Evolutionary conservation across 2,113 vertebrate species (phyloP), one percentile per base, ranked within the genome.

Genomic region (Microtus montanus): DNA sequence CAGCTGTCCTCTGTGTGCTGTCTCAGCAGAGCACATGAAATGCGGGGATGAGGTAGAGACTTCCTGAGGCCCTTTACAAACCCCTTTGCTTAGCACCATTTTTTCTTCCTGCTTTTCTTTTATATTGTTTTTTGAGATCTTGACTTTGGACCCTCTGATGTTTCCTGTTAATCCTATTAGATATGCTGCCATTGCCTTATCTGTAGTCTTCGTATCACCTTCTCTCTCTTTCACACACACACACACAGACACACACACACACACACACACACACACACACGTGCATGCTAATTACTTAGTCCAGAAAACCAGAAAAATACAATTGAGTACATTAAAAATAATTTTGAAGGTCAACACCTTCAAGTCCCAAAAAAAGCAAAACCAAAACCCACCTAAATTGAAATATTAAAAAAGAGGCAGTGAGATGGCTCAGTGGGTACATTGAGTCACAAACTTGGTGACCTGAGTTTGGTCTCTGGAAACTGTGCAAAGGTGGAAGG

Each of bases 151-250:
- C 44, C 86, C 54, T 74, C 2, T 3, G 3, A 24, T 71, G 73
- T 88, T 93, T 92, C 52, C 17, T 89, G 49, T 38, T 90, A 14
- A 68, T 75, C 38, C 47, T 86, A 2, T 95, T 91, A 87, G 44
- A 44, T 93, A 75, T 95, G 49, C 58, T 74, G 7, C 44, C 35
- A 28, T 73, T 77, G 11, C 44, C 83, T 66, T 92, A 20, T 71
- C 77, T 94, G 10, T 84, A 41, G 70, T 85, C 44, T 94, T 83
- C 33, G 22, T 91, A 3, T 90, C 41, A 7, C 75, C 17, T 77
- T 41, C 74, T 92, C 92, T 83, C 54, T 54, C 17, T 44, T 44
- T 44, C 44, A 44, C 44, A 44, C 44, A 41, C 41, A 41, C 41
- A 41, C 41, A 41, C 41, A 41, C 41, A 41, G 3, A 41, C 41